These are phyloP conservation scores for Matsumurasca onukii DNA, from an alignment of 1,140 invertebrate genomes.

Conservation along the genomic window DNA sequence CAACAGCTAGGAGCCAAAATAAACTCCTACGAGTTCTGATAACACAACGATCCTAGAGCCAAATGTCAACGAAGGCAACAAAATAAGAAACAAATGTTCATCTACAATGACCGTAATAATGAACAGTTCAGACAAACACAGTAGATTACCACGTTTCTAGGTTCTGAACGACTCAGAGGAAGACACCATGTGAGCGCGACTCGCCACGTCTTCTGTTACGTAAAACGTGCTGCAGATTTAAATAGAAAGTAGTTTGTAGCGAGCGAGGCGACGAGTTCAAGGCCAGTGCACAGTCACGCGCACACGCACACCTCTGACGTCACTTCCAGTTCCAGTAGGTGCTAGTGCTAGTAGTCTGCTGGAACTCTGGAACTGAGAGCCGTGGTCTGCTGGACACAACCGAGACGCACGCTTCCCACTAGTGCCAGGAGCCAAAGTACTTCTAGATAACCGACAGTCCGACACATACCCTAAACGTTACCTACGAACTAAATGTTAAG, in stretches of 20 bases:
- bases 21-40: no score
- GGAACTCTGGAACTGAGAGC: not conserved
- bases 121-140: not conserved
- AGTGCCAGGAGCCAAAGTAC: not conserved
- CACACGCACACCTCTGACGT: not conserved
- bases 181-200: not conserved
- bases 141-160: not conserved
- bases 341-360: not conserved
- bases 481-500: not conserved
- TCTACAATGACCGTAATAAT: not conserved
- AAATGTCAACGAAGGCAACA: no score
- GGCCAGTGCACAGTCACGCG: not conserved
- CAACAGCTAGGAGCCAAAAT: no score
- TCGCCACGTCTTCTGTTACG: not conserved
- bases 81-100: slow-evolving; percentile 1
- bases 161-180: not conserved
- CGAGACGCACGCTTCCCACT: not conserved
- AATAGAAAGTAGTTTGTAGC: slow-evolving; percentile 12
- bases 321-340: slow-evolving; percentile 6
- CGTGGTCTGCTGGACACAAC: not conserved
- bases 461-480: not conserved
- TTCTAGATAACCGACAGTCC: not conserved
- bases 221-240: slow-evolving; percentile 9
- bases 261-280: slow-evolving; percentile 14
- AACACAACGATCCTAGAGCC: no score